phyloP scores from a whole-genome alignment of 2,888 invertebrate genomes.

The Sminthurides aquaticus region DNA sequence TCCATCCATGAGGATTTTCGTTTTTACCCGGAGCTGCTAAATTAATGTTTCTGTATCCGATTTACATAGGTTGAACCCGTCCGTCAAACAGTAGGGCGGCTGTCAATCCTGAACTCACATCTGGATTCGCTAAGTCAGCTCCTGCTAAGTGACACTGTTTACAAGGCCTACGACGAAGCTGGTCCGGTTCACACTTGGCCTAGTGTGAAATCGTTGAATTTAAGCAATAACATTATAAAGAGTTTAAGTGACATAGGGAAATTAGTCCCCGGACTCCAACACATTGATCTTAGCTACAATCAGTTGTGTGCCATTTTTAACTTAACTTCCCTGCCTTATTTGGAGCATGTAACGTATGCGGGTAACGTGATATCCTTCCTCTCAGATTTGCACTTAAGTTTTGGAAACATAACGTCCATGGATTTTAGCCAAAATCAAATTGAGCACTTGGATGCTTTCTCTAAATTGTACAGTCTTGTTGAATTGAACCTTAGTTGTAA shows the following conservation, averaged over 20 bases:
- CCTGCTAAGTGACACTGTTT: conserved; percentile 74
- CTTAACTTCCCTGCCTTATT: conserved; percentile 67
- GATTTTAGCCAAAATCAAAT: conserved; percentile 80
- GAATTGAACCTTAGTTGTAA: conserved; percentile 81
- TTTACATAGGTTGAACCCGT: conserved; percentile 54
- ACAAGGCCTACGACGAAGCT: conserved; percentile 55
- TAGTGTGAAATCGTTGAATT: conserved; percentile 47
- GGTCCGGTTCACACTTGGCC: conserved; percentile 49
- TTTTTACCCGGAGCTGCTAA: too few species aligned
- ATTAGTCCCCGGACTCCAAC: conserved; percentile 33
- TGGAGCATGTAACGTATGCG: conserved; percentile 68
- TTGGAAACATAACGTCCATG: conserved; percentile 80
- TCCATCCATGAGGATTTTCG: background rate
- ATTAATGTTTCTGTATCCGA: too few species aligned
- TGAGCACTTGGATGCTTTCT: conserved; percentile 61
- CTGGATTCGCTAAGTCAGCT: conserved; percentile 67
- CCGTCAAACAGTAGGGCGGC: conserved; percentile 57
- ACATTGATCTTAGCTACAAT: conserved; percentile 39
- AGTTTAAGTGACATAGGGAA: conserved; percentile 39
- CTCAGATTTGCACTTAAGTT: conserved; percentile 61
- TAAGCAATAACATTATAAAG: conserved; percentile 49
- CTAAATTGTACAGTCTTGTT: conserved; percentile 77
- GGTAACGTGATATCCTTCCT: conserved; percentile 68
- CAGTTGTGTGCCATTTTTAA: conserved; percentile 48
- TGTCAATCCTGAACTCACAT: conserved; percentile 61